Conservation (phyloP, 2,888 invertebrate species). For the Carcina quercana region DNA sequence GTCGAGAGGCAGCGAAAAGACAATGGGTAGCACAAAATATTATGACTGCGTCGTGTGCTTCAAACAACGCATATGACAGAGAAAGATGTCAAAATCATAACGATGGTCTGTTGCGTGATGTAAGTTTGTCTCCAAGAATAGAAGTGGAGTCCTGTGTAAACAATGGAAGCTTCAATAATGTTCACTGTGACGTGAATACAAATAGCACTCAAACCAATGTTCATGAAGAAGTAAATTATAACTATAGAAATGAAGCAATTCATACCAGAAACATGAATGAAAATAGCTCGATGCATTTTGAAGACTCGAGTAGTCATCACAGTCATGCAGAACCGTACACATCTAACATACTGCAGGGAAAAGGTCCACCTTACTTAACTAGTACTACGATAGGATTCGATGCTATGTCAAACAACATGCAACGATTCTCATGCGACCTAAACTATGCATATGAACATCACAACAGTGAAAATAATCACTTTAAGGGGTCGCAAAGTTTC, state of each 20-base stretch:
- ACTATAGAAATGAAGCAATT: conserved; percentile 55
- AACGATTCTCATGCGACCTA: conserved; percentile 62
- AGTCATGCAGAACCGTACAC: conserved; percentile 60
- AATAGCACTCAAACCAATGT: conserved; percentile 26
- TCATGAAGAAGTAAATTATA: conserved; percentile 36
- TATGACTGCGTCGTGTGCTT: conserved; percentile 39
- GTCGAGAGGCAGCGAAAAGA: conserved; percentile 56
- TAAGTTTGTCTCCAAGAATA: conserved; percentile 68
- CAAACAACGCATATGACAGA: conserved; percentile 50
- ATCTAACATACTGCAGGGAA: conserved; percentile 56
- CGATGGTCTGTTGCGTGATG: conserved; percentile 67
- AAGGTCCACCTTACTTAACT: conserved; percentile 50
- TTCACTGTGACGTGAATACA: conserved; percentile 77
- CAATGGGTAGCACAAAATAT: conserved; percentile 63
- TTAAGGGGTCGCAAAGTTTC: conserved; percentile 61
- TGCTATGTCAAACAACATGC: conserved; percentile 46
- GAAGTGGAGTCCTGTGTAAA: conserved; percentile 79
- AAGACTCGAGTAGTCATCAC: conserved; percentile 53
- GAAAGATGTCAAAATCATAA: conserved; percentile 49
- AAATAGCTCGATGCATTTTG: conserved; percentile 48
- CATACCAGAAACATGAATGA: conserved; percentile 56
- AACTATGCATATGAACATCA: conserved; percentile 59
- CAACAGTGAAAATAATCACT: conserved; percentile 42
- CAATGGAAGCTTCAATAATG: conserved; percentile 78
- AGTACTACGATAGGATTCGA: conserved; percentile 45